phyloP scores from a whole-genome alignment of 2,797 vertebrate genomes.

The Valencia hispanica region DNA sequence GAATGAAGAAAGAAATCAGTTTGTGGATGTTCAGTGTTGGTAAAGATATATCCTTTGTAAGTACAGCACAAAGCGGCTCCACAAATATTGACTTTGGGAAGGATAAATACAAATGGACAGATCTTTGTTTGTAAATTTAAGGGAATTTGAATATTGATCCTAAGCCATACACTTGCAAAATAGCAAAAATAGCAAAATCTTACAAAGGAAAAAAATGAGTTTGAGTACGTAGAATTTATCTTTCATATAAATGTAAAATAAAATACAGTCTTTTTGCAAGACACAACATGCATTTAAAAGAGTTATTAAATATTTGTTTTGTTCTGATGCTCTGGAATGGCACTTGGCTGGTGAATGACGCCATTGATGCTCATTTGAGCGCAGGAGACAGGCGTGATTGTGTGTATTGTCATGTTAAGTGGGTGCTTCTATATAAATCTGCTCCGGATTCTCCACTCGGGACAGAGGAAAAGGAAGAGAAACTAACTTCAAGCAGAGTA shows the following conservation, averaged over 20 bases:
- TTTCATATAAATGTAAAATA: no score
- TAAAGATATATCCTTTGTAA: background rate
- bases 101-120: background rate
- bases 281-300: background rate
- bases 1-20: background rate
- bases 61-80: background rate
- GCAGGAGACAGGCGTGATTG: conserved; percentile 56
- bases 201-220: no score
- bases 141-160: background rate
- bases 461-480: conserved; percentile 16
- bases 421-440: conserved; percentile 83
- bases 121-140: background rate
- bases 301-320: background rate
- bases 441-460: conserved; percentile 46
- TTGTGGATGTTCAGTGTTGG: background rate
- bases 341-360: conserved; percentile 36
- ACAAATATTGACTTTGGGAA: background rate
- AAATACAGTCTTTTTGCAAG: background rate
- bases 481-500: conserved; percentile 37
- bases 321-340: background rate
- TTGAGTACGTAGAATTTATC: no score
- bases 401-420: conserved; percentile 89
- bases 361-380: conserved; percentile 58
- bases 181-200: no score
- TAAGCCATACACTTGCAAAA: no score